These are phyloP conservation scores for Dasyurus viverrinus DNA, from an alignment of 2,113 vertebrate genomes.

Conservation along the genomic window DNA sequence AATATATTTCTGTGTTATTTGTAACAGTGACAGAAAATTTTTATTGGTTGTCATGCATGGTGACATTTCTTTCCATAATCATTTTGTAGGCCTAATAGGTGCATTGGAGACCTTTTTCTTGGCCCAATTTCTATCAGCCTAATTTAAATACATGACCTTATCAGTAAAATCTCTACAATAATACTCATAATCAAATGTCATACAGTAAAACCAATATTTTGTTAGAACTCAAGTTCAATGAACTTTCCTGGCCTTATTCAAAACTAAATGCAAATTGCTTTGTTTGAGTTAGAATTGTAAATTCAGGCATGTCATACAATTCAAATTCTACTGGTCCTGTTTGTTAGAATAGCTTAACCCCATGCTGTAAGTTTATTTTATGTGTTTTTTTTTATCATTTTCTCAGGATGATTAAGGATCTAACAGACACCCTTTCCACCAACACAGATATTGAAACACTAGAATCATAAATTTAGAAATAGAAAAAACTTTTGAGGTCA, in stretches of 20 bases:
- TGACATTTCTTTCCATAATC: background rate
- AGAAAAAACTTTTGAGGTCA: background rate
- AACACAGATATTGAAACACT: background rate
- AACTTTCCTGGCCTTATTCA: constrained; percentile 16
- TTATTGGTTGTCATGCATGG: background rate
- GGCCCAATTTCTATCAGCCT: background rate
- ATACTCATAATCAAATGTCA: background rate
- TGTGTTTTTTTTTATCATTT: background rate
- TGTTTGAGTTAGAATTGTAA: constrained; percentile 8
- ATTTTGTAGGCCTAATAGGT: background rate
- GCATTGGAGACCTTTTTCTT: background rate
- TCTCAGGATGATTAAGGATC: background rate
- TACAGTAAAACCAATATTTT: constrained; percentile 5
- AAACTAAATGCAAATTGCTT: constrained; percentile 16
- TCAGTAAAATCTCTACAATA: background rate
- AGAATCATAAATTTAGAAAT: background rate
- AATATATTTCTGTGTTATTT: background rate
- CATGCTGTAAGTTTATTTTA: constrained; percentile 49
- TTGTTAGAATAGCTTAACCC: constrained; percentile 37
- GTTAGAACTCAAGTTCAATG: constrained; percentile 34
- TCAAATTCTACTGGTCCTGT: constrained; percentile 23
- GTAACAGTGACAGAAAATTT: background rate
- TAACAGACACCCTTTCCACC: background rate
- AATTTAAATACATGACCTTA: background rate
- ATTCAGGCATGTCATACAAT: constrained; percentile 40